These are phyloP conservation scores for Pemphigus obesinymphae DNA, from an alignment of 1,140 invertebrate species.

Conservation along the genomic window DNA sequence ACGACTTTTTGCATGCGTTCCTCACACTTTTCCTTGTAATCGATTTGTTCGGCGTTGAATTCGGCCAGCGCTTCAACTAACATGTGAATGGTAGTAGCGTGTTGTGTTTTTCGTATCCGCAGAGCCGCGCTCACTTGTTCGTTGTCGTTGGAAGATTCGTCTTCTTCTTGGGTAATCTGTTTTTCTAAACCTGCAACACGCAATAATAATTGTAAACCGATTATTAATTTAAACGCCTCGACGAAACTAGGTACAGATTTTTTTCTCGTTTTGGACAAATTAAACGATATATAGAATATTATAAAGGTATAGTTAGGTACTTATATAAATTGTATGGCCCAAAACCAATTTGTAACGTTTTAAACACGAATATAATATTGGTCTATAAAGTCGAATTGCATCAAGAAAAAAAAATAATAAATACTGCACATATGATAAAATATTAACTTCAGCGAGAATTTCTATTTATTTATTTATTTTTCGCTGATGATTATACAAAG, in stretches of 20 bases:
- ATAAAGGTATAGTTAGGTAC: too few species aligned
- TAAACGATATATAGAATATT: too few species aligned
- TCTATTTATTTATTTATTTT: too few species aligned
- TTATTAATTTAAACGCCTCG: not conserved
- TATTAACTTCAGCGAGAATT: too few species aligned
- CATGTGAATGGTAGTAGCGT: slow-evolving; percentile 45
- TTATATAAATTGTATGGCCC: too few species aligned
- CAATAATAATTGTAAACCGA: slow-evolving; percentile 27
- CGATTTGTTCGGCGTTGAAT: slow-evolving; percentile 47
- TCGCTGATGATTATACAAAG: too few species aligned
- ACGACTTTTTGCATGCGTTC: slow-evolving; percentile 47
- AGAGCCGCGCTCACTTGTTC: slow-evolving; percentile 44
- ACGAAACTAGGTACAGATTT: not conserved
- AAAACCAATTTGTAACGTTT: too few species aligned
- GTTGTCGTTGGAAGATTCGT: slow-evolving; percentile 41
- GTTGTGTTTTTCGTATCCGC: slow-evolving; percentile 47
- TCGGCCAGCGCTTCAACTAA: slow-evolving; percentile 47
- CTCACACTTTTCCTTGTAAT: slow-evolving; percentile 48
- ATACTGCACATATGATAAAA: too few species aligned
- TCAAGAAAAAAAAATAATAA: too few species aligned
- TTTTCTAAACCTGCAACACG: slow-evolving; percentile 45
- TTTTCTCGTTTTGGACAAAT: not conserved
- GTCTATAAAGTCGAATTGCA: too few species aligned
- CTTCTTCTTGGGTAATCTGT: slow-evolving; percentile 46
- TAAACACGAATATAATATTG: too few species aligned